phyloP scores from a whole-genome alignment of 2,888 invertebrate species.

The Neocrepidodera transversa region DNA sequence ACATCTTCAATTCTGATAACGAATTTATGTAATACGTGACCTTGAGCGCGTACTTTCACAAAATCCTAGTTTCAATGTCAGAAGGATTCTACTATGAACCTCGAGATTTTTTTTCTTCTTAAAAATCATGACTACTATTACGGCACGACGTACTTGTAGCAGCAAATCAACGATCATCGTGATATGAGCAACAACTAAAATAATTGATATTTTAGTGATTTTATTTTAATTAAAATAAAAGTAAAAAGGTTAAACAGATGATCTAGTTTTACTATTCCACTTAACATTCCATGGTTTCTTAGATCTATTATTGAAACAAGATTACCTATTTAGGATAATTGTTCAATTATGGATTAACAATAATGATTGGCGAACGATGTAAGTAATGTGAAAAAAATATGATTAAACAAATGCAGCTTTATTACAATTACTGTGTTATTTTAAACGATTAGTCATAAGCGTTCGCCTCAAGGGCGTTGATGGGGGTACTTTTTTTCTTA shows the following conservation, averaged over 20 bases:
- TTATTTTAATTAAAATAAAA: neutral
- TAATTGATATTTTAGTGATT: neutral
- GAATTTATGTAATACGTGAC: slow-evolving; percentile 32
- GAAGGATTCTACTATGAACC: slow-evolving; percentile 31
- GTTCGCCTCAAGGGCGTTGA: no score
- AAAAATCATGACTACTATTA: slow-evolving; percentile 18
- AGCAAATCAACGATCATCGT: neutral
- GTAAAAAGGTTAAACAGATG: slow-evolving; percentile 37
- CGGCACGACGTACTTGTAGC: slow-evolving; percentile 1
- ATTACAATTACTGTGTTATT: no score
- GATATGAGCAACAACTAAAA: neutral
- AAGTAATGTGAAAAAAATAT: no score
- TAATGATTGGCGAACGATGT: slow-evolving; percentile 15
- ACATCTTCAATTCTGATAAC: slow-evolving; percentile 30
- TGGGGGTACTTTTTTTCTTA: no score
- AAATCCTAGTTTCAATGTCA: slow-evolving; percentile 38
- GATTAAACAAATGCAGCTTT: no score
- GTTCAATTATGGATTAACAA: slow-evolving; percentile 16
- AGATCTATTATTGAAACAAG: slow-evolving; percentile 23
- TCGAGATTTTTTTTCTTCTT: slow-evolving; percentile 25
- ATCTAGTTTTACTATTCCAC: slow-evolving; percentile 37
- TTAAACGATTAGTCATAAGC: no score
- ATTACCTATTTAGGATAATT: slow-evolving; percentile 25
- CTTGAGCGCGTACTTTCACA: slow-evolving; percentile 36
- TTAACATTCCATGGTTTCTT: slow-evolving; percentile 29